Percentiles rank a stretch among this genome's conserved stretches.
phyloP scores from a whole-genome alignment of 2,888 invertebrate species.

The Erannis defoliaria region DNA sequence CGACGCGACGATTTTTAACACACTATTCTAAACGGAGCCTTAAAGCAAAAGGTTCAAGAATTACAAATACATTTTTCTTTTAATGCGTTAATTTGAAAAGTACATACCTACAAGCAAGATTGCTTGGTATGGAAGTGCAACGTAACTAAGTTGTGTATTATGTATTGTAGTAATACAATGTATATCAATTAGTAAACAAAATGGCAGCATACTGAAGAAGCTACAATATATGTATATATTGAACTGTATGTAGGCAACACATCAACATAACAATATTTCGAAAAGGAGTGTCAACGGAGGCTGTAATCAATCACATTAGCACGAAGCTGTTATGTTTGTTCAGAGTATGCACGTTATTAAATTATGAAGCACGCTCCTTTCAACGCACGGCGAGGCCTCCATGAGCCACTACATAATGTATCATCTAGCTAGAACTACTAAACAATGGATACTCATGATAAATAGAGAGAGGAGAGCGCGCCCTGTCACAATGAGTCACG shows the following conservation, averaged over 20 bases:
- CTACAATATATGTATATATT: too few relatives aligned
- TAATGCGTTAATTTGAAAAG: neutral
- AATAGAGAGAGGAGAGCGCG: slow-evolving; percentile 48
- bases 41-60: slow-evolving; percentile 1
- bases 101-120: neutral
- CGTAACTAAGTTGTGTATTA: neutral
- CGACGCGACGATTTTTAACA: neutral
- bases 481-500: slow-evolving; percentile 52
- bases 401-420: slow-evolving; percentile 39
- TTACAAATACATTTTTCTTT: neutral
- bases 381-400: slow-evolving; percentile 28
- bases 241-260: too few relatives aligned
- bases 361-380: slow-evolving; percentile 24
- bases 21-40: neutral
- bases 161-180: too few relatives aligned
- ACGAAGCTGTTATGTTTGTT: slow-evolving; percentile 26
- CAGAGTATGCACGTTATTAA: slow-evolving; percentile 29
- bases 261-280: neutral
- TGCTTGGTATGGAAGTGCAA: neutral
- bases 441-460: slow-evolving; percentile 59
- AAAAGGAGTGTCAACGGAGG: neutral
- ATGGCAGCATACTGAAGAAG: neutral
- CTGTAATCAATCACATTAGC: slow-evolving; percentile 34
- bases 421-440: slow-evolving; percentile 45
- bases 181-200: neutral